Evolutionary conservation across 2,797 vertebrate species (phyloP), one percentile per base, ranked within the genome.

Genomic region (Falco cherrug): DNA sequence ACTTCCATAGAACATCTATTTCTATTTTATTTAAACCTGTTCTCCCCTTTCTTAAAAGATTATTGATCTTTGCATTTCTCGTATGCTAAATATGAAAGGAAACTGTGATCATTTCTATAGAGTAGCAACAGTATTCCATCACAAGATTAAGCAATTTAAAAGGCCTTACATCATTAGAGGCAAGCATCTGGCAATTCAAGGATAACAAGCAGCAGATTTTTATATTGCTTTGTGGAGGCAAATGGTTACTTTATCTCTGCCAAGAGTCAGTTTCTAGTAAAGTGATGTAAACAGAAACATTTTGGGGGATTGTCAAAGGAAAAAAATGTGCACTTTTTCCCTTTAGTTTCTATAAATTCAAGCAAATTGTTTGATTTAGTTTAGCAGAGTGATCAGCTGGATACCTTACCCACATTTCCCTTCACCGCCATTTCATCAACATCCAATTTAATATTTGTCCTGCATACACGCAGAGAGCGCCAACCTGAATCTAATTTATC

Each of bases 131-230:
- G 83, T 97, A 97, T 97, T 97, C 88, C 92, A 96, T 96, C 95
- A 94, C 86, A 94, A 95, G 96, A 97, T 87, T 96, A 96, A 97
- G 90, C 89, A 96, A 95, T 97, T 95, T 92, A 90, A 96, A 97
- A 91, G 65, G 71, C 54, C 84, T 97, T 93, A 96, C 91, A 94
- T 98, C 97, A 96, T 97, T 97, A 98, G 92, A 96, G 80, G 92
- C 92, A 95, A 84, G 93, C 98, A 97, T 97, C 96, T 97, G 97
- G 97, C 96, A 91, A 90, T 43, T 83, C 67, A 50, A 63, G 94
- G 93, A 96, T 98, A 98, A 97, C 95, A 98, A 98, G 96, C 96
- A 97, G 96, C 97, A 97, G 97, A 97, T 97, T 98, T 98, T 88
- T 97, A 84, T 91, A 93, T 97, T 75, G 64, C 89, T 97, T 97